A percentile compares a stretch with the other conserved stretches of the same genome.
Conservation (phyloP, 2,888 invertebrate genomes). For the Oscheius sp. region DNA sequence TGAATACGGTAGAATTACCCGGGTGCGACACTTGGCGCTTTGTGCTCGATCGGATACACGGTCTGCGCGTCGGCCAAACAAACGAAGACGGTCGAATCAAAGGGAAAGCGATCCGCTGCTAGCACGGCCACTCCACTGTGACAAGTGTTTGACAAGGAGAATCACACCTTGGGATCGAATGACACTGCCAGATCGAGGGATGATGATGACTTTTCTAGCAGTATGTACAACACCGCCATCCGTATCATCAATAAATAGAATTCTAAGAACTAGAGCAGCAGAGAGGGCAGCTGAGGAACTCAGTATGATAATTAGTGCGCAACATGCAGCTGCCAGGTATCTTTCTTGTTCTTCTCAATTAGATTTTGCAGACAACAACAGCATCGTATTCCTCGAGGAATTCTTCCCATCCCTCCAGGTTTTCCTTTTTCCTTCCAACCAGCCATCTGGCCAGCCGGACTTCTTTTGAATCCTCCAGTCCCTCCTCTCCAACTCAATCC, state of each 20-base stretch:
- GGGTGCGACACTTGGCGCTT: constrained; percentile 24
- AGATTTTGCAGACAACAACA: constrained; percentile 13
- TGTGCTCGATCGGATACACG: constrained; percentile 29
- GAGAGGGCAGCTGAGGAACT: constrained; percentile 95
- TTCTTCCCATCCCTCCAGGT: constrained; percentile 8
- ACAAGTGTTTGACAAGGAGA: constrained; percentile 29
- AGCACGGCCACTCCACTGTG: constrained; percentile 28
- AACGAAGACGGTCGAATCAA: constrained; percentile 30
- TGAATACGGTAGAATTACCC: constrained; percentile 22
- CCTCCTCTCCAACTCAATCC: constrained; percentile 30
- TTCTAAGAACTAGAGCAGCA: constrained; percentile 91
- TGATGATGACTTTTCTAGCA: constrained; percentile 4
- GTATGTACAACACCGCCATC: constrained; percentile 88
- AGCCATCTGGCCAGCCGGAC: constrained; percentile 37
- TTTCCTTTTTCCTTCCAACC: constrained; percentile 29
- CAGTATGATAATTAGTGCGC: constrained; percentile 74
- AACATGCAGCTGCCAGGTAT: constrained; percentile 31
- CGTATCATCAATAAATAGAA: constrained; percentile 94
- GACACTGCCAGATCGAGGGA: background rate
- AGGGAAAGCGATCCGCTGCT: constrained; percentile 30
- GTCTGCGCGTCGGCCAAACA: constrained; percentile 16
- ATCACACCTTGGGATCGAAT: constrained; percentile 27
- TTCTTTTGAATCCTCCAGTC: constrained; percentile 43
- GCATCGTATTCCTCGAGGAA: background rate
- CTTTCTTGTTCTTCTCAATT: background rate